Evolutionary conservation across 2,113 vertebrate species (phyloP).

Genomic region (Pao palembangensis): DNA sequence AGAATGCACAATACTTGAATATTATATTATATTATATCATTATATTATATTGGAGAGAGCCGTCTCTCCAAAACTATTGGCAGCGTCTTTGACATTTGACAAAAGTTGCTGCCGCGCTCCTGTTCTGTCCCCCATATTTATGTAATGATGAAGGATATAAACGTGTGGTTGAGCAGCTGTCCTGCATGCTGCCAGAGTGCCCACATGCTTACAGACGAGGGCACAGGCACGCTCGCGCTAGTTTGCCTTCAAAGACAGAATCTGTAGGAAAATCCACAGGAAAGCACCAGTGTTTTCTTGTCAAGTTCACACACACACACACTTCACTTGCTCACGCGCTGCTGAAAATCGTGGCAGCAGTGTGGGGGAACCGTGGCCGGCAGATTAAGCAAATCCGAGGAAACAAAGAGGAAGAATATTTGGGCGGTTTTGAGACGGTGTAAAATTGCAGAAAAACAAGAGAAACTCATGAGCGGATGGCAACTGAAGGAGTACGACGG

Average conservation of each 20-base stretch:
- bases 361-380: too few species aligned
- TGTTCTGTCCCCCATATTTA: constrained; percentile 52
- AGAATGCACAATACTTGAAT: constrained; percentile 8
- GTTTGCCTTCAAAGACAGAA: constrained; percentile 4
- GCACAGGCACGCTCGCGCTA: constrained; percentile 14
- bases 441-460: too few species aligned
- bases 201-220: constrained; percentile 19
- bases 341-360: too few species aligned
- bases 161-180: constrained; percentile 22
- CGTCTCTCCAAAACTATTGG: constrained; percentile 39
- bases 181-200: constrained; percentile 34
- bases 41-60: too few species aligned
- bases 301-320: too few species aligned
- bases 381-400: too few species aligned
- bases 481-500: too few species aligned
- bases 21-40: too few species aligned
- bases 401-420: too few species aligned
- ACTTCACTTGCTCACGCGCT: too few species aligned
- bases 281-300: background rate
- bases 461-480: too few species aligned
- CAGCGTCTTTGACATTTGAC: constrained; percentile 59
- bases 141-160: constrained; percentile 15
- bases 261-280: background rate
- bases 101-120: constrained; percentile 38
- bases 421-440: too few species aligned